These are phyloP conservation scores for Triplophysa tibetana DNA, from an alignment of 2,113 vertebrate species.

Conservation along the genomic window DNA sequence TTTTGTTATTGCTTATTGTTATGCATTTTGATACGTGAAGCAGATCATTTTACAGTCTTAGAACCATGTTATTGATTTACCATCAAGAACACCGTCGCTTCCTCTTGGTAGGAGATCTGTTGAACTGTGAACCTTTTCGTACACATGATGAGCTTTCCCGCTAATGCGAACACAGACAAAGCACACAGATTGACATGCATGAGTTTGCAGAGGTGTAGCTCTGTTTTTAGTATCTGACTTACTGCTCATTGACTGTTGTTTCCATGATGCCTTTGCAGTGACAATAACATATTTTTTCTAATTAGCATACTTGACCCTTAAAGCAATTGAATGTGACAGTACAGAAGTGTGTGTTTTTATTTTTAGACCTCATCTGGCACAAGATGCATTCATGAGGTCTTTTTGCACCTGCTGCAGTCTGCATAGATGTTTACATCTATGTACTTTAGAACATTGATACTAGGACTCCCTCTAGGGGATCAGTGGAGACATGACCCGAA, in stretches of 20 bases:
- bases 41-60: not conserved
- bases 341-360: not conserved
- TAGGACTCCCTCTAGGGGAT: conserved; percentile 5
- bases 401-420: not conserved
- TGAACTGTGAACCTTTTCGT: not conserved
- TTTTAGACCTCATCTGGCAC: not conserved
- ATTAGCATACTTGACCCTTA: not conserved
- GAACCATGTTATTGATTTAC: not conserved
- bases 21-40: too few species aligned
- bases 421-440: too few species aligned
- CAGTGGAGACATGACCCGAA: not conserved
- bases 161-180: not conserved
- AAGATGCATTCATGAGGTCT: not conserved
- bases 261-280: too few species aligned
- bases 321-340: too few species aligned
- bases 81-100: not conserved
- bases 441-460: not conserved
- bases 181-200: too few species aligned
- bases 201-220: too few species aligned
- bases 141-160: not conserved
- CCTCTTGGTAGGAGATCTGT: not conserved
- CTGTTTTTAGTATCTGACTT: too few species aligned
- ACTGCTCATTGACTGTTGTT: too few species aligned
- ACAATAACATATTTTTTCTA: too few species aligned
- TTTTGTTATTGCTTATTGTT: too few species aligned